Base-by-base conservation (phyloP, 2,113 vertebrate genomes). In the Xiphias gladius region DNA sequence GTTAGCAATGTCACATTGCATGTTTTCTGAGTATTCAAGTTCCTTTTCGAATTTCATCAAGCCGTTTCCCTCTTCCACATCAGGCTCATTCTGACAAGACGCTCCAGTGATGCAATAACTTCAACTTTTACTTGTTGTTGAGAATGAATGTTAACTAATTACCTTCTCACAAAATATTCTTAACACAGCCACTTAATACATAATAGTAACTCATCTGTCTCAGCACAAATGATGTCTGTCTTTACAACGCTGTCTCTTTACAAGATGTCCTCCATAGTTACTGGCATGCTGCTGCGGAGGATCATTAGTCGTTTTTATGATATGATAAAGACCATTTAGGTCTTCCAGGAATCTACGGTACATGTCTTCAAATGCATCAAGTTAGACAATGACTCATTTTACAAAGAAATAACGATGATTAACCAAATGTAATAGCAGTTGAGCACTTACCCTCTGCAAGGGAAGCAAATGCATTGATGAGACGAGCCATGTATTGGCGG, bases 401-500 rank as follows among this genome's bases (percentile, higher is more conserved):
- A n/a, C 8, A 52, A 82, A 65, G 41, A 75, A 78, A 73, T 63
- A 43, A 72, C 7, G 9, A 82, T 69, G 69, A n/a, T 24, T 41
- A 14, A 70, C 20, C 35, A 48, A 65, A 69, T 67, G 24, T 68
- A 67, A 61, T 35, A 35, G 8, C 7, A 22, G 4, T 1, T 65
- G 52, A 37, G 13, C 65, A 88, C 95, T 91, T 93, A 99, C 98
- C 98, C 89, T 96, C 96, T 12, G 95, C 93, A 54, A 99, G 92
- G 3, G 98, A 99, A 12, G 98, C 96, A 39, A 99, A 96, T 1
- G 97, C 95, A 66, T 99, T 98, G 93, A 99, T 88, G 35, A 99
- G 96, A 50, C 97, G 95, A 79, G 97, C 97, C 83, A 88, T 95
- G 88, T 98, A 99, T 68, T 99, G 97, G 35, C 96, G 94, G 80